phyloP scores from a whole-genome alignment of 2,888 invertebrate genomes.

The Nomada lathburiana region DNA sequence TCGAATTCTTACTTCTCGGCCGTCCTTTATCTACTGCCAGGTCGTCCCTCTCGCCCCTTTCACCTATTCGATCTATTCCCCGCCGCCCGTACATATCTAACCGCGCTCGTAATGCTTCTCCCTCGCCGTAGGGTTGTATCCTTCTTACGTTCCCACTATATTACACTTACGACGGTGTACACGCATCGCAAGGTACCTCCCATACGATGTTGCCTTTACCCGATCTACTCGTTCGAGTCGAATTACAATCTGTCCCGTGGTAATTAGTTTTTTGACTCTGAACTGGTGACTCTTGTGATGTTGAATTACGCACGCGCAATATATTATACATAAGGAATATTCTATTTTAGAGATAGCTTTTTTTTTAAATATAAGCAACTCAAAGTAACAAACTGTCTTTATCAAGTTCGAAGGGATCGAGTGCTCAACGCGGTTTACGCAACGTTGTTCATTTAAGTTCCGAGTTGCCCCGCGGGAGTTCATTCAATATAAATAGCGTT shows the following conservation, averaged over 20 bases:
- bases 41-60: conserved; percentile 46
- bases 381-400: too few species aligned
- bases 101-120: conserved; percentile 64
- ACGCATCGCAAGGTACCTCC: conserved; percentile 18
- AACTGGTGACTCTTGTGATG: not conserved
- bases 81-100: conserved; percentile 69
- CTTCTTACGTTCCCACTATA: conserved; percentile 30
- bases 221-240: conserved; percentile 2
- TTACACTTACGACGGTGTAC: conserved; percentile 24
- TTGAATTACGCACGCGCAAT: too few species aligned
- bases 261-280: too few species aligned
- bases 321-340: too few species aligned
- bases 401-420: too few species aligned
- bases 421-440: not conserved
- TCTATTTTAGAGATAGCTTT: too few species aligned
- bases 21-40: conserved; percentile 68
- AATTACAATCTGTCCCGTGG: not conserved
- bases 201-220: conserved; percentile 6
- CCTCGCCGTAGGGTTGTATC: conserved; percentile 35
- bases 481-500: not conserved
- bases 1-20: conserved; percentile 75
- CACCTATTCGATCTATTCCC: conserved; percentile 41
- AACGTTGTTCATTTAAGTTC: not conserved
- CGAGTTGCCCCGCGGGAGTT: not conserved
- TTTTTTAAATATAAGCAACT: too few species aligned